These are phyloP conservation scores for Hypsibius dujardini DNA, from an alignment of 1,140 invertebrate species.

Conservation along the genomic window DNA sequence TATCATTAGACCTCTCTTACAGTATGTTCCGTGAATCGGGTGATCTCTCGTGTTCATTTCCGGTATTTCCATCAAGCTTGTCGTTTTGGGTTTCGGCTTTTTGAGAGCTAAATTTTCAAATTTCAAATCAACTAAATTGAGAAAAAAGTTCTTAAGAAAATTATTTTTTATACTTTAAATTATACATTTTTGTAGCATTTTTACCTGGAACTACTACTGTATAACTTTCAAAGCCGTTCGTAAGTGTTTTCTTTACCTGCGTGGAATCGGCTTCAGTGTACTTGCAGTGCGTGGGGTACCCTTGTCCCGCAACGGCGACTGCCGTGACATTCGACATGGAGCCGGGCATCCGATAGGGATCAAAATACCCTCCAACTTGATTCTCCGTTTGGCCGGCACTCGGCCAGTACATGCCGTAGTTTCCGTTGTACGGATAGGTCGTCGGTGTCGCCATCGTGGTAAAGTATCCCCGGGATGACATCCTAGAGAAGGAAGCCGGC, in stretches of 20 bases:
- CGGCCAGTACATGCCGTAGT: constrained; percentile 6
- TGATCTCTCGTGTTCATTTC: no score
- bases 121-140: no score
- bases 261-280: constrained; percentile 10
- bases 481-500: neutral
- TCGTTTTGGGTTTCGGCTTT: no score
- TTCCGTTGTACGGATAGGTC: neutral
- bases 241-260: neutral
- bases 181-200: no score
- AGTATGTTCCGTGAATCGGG: no score
- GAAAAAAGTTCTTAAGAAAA: no score
- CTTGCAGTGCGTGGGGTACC: neutral
- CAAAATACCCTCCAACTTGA: neutral
- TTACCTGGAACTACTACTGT: no score
- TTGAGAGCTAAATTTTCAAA: no score
- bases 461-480: neutral
- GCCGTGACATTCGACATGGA: neutral
- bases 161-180: no score
- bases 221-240: neutral
- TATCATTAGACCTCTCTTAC: no score
- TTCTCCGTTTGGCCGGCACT: neutral
- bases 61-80: no score
- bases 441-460: neutral
- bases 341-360: neutral
- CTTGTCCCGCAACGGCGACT: no score